These are phyloP conservation scores for Delphinapterus leucas DNA, from an alignment of 2,113 vertebrate species.

Conservation along the genomic window DNA sequence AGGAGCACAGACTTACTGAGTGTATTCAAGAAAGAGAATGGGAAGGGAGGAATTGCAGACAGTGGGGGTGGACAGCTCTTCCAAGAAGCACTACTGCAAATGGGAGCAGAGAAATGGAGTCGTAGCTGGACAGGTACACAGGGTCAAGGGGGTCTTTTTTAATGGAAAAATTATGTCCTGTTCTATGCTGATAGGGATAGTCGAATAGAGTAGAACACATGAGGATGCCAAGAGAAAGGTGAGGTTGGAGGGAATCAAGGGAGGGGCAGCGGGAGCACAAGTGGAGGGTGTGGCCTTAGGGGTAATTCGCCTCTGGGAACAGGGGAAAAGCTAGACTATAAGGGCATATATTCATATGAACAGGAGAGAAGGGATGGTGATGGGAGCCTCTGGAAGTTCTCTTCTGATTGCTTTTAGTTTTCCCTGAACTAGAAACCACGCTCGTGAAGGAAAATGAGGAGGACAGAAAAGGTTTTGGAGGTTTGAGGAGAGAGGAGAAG, in stretches of 20 bases:
- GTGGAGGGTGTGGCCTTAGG: rapidly evolving
- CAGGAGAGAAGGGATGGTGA: background rate
- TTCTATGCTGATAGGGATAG: background rate
- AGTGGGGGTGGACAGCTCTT: background rate
- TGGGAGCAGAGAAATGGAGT: background rate
- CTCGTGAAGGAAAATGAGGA: background rate
- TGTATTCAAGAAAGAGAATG: background rate
- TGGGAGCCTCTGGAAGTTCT: too few species aligned
- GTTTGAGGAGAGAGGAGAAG: background rate
- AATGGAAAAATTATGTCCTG: background rate
- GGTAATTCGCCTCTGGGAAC: too few species aligned
- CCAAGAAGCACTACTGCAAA: background rate
- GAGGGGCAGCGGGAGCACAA: background rate
- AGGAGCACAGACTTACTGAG: background rate
- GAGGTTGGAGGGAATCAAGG: background rate
- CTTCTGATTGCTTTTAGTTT: background rate
- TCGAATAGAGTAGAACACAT: background rate
- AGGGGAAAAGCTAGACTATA: rapidly evolving
- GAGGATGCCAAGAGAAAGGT: background rate
- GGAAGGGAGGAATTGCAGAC: background rate
- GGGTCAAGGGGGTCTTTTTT: background rate
- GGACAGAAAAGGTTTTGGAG: background rate
- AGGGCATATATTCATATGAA: too few species aligned
- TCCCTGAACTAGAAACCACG: background rate
- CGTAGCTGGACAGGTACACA: rapidly evolving